These are phyloP conservation scores for Gallirallus australis DNA, from an alignment of 2,797 vertebrate species.

Conservation along the genomic window DNA sequence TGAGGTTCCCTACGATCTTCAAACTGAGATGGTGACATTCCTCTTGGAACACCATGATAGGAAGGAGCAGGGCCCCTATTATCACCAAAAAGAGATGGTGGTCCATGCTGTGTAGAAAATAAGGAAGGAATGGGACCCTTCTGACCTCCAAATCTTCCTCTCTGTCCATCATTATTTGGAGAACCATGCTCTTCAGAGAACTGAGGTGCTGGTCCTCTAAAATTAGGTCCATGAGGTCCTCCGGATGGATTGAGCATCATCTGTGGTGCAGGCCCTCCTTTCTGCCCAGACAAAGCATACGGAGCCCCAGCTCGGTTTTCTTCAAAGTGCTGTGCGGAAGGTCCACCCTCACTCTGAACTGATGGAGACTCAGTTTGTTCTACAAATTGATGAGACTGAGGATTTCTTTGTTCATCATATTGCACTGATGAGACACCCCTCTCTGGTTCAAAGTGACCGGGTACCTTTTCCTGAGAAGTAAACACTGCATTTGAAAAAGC, in stretches of 20 bases:
- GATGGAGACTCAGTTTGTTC: slow-evolving; percentile 49
- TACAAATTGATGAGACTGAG: slow-evolving; percentile 54
- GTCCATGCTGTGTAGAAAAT: slow-evolving; percentile 88
- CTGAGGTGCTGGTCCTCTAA: slow-evolving; percentile 77
- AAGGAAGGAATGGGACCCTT: slow-evolving; percentile 87
- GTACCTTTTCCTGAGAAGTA: slow-evolving; percentile 67
- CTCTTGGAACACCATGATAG: slow-evolving; percentile 86
- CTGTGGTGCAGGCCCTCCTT: slow-evolving; percentile 72
- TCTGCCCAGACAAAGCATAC: slow-evolving; percentile 63
- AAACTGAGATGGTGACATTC: slow-evolving; percentile 82
- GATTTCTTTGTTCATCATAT: slow-evolving; percentile 69
- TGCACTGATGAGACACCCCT: slow-evolving; percentile 51
- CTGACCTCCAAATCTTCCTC: slow-evolving; percentile 84
- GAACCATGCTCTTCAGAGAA: slow-evolving; percentile 77
- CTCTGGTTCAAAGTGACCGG: slow-evolving; percentile 57
- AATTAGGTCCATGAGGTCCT: slow-evolving; percentile 76
- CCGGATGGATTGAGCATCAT: slow-evolving; percentile 78
- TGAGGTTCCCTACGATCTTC: slow-evolving; percentile 85
- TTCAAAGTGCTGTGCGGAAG: slow-evolving; percentile 58
- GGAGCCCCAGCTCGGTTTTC: slow-evolving; percentile 44
- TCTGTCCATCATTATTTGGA: slow-evolving; percentile 79
- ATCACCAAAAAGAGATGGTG: slow-evolving; percentile 84
- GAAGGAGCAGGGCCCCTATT: slow-evolving; percentile 83
- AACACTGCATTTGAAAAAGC: slow-evolving; percentile 60
- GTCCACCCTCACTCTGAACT: slow-evolving; percentile 60